Base-by-base conservation (phyloP, 2,888 invertebrate genomes). In the Psylliodes chrysocephalus region DNA sequence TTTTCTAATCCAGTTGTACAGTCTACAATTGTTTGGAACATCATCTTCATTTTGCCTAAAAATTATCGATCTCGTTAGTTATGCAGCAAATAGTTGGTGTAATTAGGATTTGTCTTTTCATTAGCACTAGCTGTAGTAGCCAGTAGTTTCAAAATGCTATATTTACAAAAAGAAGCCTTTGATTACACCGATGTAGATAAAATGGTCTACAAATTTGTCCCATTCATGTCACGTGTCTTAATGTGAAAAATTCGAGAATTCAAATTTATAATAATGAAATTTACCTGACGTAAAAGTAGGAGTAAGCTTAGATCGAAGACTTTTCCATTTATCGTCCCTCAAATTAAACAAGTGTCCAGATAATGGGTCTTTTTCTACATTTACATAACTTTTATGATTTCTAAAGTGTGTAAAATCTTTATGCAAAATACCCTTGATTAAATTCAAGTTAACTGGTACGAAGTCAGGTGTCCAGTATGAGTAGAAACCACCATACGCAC, bases 201-300 rank as follows among this genome's bases (percentile, higher is more conserved):
- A n/a, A n/a, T n/a, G n/a, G n/a, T n/a, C n/a, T n/a, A n/a, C n/a
- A n/a, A n/a, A n/a, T n/a, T n/a, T n/a, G n/a, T n/a, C n/a, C n/a
- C n/a, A n/a, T n/a, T n/a, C n/a, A n/a, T n/a, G n/a, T n/a, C n/a
- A n/a, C n/a, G n/a, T n/a, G n/a, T n/a, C n/a, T n/a, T n/a, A n/a
- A n/a, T n/a, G n/a, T n/a, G n/a, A n/a, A n/a, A n/a, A n/a, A n/a
- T n/a, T n/a, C n/a, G n/a, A n/a, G n/a, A n/a, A 4, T 51, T 25
- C 22, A 22, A 22, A 22, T 4, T 2, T 22, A 2, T 22, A 22
- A 22, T 4, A 6, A 22, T 22, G 6, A 22, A 22, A 22, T 22
- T 59, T 62, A 10, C 87, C 88, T 0, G 89, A 85, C 0, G 89
- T 86, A 71, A 90, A 91, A 0, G 87, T 85, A 0, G 90, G 88